Evolutionary conservation across 1,140 invertebrate species (phyloP), one percentile per base, ranked within the genome.

Genomic region (Arctopsyche grandis): DNA sequence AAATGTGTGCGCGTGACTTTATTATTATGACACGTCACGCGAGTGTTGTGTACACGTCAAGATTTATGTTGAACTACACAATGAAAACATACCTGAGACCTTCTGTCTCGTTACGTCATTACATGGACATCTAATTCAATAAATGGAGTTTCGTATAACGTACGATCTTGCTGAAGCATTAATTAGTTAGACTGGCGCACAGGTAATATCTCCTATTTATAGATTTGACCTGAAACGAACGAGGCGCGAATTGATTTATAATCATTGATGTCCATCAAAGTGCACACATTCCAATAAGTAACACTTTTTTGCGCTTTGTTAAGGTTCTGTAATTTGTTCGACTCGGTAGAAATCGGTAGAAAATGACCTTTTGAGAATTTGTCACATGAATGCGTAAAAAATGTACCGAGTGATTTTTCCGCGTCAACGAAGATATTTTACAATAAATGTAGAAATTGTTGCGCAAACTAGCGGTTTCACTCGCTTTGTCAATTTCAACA

Each of bases 1-100:
- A 38, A 1, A 38, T 7, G 29, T 38, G 29, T 1, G 7, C 29
- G 29, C 1, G 52, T 58, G 21, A 60, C 38, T n/a, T 48, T 52
- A 48, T 78, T 52, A 48, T 78, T 74, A 70, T 74, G 43, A 14
- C n/a, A 19, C 24, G 78, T 79, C 80, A 81, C 80, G 80, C 80
- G 58, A 79, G 14, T 26, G 63, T 80, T 77, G 75, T 73, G 29
- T 38, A 78, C 70, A 70, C 56, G 63, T 14, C 21, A 69, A 77
- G 78, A 81, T 81, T 81, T 81, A 81, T 81, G 78, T 69, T 24
- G 70, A 63, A 10, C 29, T 9, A 19, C 24, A 60, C 24, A 79
- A 44, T 24, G 69, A 71, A 71, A 71, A 38, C 29, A 38, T 38
- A 38, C 29, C 29, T 38, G 29, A 38, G 7, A 38, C 29, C 29